phyloP scores from a whole-genome alignment of 2,888 invertebrate genomes.

The Hermodice carunculata region DNA sequence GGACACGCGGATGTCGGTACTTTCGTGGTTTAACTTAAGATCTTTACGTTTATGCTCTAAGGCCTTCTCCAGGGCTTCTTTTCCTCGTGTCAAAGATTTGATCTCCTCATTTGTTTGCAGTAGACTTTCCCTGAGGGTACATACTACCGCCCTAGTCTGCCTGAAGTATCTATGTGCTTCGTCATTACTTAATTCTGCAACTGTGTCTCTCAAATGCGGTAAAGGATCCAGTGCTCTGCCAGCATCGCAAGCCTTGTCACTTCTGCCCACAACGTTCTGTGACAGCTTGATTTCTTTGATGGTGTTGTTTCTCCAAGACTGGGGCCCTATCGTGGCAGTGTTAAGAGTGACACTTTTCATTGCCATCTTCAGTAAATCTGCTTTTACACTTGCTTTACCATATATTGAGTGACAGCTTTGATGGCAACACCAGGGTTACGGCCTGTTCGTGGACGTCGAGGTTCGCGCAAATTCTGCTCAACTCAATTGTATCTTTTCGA shows the following conservation, averaged over 20 bases:
- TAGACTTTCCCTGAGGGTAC: conserved; percentile 64
- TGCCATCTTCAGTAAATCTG: conserved; percentile 5
- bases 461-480: too few relatives aligned
- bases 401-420: too few relatives aligned
- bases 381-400: too few relatives aligned
- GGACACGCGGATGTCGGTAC: conserved; percentile 54
- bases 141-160: conserved; percentile 63
- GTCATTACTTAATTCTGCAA: conserved; percentile 65
- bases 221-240: conserved; percentile 65
- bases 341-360: conserved; percentile 6
- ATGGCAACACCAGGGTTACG: too few relatives aligned
- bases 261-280: conserved; percentile 60
- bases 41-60: conserved; percentile 68
- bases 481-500: too few relatives aligned
- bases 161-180: conserved; percentile 66
- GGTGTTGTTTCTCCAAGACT: conserved; percentile 64
- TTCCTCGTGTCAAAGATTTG: conserved; percentile 63
- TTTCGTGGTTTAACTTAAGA: conserved; percentile 65
- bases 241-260: conserved; percentile 60
- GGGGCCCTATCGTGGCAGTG: conserved; percentile 53
- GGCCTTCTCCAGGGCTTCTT: conserved; percentile 64
- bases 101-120: conserved; percentile 68
- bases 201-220: conserved; percentile 66
- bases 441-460: too few relatives aligned
- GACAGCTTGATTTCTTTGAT: conserved; percentile 65